Evolutionary conservation across 2,113 vertebrate species (phyloP), one percentile per base, ranked within the genome.

Genomic region (Setophaga kirtlandii): DNA sequence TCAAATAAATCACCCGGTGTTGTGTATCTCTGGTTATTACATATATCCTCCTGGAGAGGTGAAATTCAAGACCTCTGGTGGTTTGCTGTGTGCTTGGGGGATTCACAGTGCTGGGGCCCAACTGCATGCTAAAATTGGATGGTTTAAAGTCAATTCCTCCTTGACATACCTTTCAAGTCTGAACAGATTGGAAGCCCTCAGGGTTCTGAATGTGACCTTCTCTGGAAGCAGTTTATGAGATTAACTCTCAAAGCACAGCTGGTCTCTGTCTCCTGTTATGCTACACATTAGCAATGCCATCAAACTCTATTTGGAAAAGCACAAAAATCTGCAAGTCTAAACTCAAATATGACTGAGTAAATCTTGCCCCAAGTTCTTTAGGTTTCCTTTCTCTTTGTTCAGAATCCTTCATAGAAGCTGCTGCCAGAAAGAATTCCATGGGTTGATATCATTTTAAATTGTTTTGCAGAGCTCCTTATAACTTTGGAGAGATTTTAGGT

Each of bases 91-190:
- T 68, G 55, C 62, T 49, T 0, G 2, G n/a, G 52, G 69, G 35
- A 84, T 84, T 82, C 4, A 0, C n/a, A 28, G 55, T 39, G 67
- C 70, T 62, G 87, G 67, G 80, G 70, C 91, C 82, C 87, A 95
- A 96, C 42, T 31, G 50, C 63, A 65, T 67, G 37, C 42, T 91
- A 73, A 94, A 96, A 83, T 80, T 70, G 50, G 30, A 70, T 88
- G 70, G 63, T 76, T 96, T 96, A 65, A 93, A 95, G 83, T 85
- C 73, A 94, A 69, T 94, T 94, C 87, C 70, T 95, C 55, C 82
- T 77, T 95, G 84, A 94, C 94, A 96, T 96, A 93, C 91, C 94
- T 97, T 95, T 96, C 95, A 96, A 95, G 94, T 94, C 87, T 83
- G 87, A 96, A 91, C 95, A 96, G 93, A 97, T 95, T 95, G 74